Evolutionary conservation across 1,140 invertebrate species (phyloP), one percentile per base, ranked within the genome.

Genomic region (Apis laboriosa): DNA sequence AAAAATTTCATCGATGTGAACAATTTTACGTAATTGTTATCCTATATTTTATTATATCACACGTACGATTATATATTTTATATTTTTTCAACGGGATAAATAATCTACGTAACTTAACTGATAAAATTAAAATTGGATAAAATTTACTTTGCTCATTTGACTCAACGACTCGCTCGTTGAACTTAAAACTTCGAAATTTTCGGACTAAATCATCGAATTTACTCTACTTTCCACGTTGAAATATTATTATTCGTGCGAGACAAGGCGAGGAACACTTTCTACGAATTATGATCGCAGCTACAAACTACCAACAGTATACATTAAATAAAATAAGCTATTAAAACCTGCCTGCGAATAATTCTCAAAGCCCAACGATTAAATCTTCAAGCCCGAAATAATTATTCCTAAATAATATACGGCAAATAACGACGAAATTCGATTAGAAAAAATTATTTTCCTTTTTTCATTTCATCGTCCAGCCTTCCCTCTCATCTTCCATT

Each of bases 331-430:
- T n/a, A n/a, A 58, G 58, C 76, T 19, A 64, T 77, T 58, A 77
- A 58, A 77, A 77, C 76, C 64, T 58, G 55, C 34, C 43, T 12
- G 53, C 55, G 28, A 78, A 78, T 78, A 78, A 70, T 78, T 78
- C 49, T 17, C 55, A n/a, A 24, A 58, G 64, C 63, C n/a, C 34
- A 70, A 70, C 77, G 70, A 78, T 78, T 78, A 78, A 58, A 70
- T 53, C 64, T 70, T 43, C 43, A 60, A 60, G 19, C 34, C 34
- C n/a, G 8, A 24, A 53, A 17, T 24, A 24, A 51, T 43, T 43
- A 24, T 11, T 21, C 8, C 7, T 24, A 9, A 0, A 43, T 43
- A 0, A 2, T 51, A 8, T 2, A n/a, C 0, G 13, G 8, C 15
- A 70, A 51, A 51, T 12, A 51, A 24, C 34, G 34, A 43, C 5